Evolutionary conservation across 2,113 vertebrate genomes (phyloP).

Genomic region (Anseranas semipalmata): DNA sequence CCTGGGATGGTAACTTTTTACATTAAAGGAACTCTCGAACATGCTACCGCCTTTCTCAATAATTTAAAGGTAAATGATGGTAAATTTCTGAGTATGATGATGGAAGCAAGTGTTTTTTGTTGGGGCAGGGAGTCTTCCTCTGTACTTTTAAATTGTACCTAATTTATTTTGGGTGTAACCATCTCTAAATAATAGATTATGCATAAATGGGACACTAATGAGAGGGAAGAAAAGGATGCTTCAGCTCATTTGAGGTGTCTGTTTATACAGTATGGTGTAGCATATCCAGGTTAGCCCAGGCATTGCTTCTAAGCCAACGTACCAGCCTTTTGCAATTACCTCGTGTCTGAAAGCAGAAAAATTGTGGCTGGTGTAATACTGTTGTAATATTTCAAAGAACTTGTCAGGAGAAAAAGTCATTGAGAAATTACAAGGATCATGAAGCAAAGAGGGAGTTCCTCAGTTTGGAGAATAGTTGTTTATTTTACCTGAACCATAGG

Average conservation of each 20-base stretch:
- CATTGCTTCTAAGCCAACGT: neutral
- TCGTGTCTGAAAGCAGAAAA: neutral
- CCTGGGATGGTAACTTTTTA: conserved; percentile 91
- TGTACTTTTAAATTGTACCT: neutral
- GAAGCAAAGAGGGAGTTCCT: neutral
- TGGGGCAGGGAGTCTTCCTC: neutral
- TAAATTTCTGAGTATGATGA: neutral
- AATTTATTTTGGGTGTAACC: neutral
- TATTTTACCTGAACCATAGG: neutral
- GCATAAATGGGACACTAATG: neutral
- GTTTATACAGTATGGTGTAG: neutral
- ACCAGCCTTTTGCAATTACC: neutral
- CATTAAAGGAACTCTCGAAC: conserved; percentile 85
- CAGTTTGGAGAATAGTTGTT: neutral
- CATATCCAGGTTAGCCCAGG: neutral
- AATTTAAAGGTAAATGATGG: conserved; percentile 84
- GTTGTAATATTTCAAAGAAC: neutral
- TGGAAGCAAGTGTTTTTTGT: neutral
- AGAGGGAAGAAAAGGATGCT: neutral
- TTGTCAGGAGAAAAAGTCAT: neutral
- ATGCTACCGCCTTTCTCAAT: conserved; percentile 84
- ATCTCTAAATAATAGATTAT: neutral
- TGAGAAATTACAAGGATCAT: neutral
- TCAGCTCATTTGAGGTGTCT: neutral
- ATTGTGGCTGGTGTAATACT: conserved; percentile 8